Percentiles rank a stretch among this genome's conserved stretches.
These are phyloP conservation scores for Koerneria pararmatus DNA, from an alignment of 2,888 invertebrate species.

Conservation along the genomic window DNA sequence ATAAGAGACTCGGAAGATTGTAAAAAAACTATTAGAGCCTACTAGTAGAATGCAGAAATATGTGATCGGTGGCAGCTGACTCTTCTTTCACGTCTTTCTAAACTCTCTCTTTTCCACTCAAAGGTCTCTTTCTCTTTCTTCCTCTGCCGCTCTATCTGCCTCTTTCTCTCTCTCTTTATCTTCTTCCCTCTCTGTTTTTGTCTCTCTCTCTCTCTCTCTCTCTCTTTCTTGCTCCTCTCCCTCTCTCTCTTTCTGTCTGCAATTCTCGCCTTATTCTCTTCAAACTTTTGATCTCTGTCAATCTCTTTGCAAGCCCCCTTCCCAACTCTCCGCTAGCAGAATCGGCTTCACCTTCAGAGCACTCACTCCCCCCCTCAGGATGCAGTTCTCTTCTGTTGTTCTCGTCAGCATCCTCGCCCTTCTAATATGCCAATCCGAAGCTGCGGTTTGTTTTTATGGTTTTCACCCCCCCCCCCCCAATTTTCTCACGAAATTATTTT, in stretches of 20 bases:
- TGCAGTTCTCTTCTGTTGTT: background rate
- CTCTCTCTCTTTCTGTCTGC: background rate
- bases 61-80: too few species aligned
- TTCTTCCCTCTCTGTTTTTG: background rate
- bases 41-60: too few species aligned
- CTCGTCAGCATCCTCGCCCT: background rate
- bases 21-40: too few species aligned
- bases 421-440: too few species aligned
- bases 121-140: too few species aligned
- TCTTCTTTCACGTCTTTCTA: conserved; percentile 1
- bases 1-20: too few species aligned
- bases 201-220: background rate
- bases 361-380: background rate
- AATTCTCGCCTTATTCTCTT: background rate
- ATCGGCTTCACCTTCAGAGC: background rate
- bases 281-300: too few species aligned
- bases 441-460: too few species aligned
- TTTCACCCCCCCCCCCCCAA: too few species aligned
- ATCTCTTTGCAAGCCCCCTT: background rate
- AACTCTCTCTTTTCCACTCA: conserved; percentile 3
- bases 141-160: too few species aligned
- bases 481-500: too few species aligned
- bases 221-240: background rate
- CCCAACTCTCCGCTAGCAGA: background rate
- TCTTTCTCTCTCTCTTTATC: background rate